phyloP scores from a whole-genome alignment of 2,797 vertebrate species.

The Euthynnus affinis region DNA sequence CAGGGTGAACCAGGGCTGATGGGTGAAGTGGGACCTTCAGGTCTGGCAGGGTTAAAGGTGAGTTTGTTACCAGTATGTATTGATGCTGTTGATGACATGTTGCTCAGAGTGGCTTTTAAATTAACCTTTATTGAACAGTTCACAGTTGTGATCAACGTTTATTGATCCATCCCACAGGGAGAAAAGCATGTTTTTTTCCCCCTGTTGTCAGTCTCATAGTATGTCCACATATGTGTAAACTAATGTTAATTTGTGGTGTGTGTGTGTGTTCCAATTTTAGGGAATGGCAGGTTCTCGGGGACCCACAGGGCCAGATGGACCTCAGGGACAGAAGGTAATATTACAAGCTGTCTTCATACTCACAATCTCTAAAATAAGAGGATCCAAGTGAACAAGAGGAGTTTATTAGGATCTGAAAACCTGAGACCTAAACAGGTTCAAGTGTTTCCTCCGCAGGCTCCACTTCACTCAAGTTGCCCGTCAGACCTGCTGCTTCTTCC shows the following conservation, averaged over 20 bases:
- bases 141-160: not conserved
- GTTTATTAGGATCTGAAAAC: no score
- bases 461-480: no score
- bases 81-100: not conserved
- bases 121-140: slow-evolving; percentile 12
- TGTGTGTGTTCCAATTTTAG: slow-evolving; percentile 67
- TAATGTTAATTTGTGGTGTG: not conserved
- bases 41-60: slow-evolving; percentile 80
- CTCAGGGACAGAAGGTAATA: slow-evolving; percentile 81
- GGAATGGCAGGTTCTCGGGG: slow-evolving; percentile 74
- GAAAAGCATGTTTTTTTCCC: not conserved
- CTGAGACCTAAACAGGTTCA: no score
- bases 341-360: not conserved
- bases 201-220: not conserved
- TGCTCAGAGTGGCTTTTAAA: slow-evolving; percentile 3
- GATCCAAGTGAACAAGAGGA: no score
- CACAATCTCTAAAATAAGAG: no score
- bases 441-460: no score
- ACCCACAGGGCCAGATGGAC: slow-evolving; percentile 73
- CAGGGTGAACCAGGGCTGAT: slow-evolving; percentile 84
- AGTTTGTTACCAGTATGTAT: slow-evolving; percentile 36
- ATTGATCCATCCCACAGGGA: slow-evolving; percentile 10
- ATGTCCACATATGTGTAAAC: not conserved
- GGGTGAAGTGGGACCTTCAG: slow-evolving; percentile 80
- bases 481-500: no score